Conservation (phyloP, 2,113 vertebrate species). For the Himantopus leucocephalus region DNA sequence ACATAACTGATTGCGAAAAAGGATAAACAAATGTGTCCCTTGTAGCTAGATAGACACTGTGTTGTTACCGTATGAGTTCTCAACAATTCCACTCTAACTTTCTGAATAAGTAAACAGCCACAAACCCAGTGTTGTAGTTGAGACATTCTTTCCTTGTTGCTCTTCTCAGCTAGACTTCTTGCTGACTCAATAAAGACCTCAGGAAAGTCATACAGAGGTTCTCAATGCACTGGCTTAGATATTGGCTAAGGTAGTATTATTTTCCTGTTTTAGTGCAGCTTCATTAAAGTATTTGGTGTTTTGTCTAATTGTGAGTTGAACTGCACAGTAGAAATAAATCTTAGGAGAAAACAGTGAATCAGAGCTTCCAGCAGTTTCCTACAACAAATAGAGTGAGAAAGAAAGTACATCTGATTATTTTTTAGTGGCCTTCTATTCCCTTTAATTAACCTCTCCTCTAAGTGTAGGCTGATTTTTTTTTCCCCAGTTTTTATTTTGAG, state of each 20-base stretch:
- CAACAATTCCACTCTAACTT: background rate
- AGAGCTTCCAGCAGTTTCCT: background rate
- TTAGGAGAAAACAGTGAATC: background rate
- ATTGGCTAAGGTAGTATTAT: background rate
- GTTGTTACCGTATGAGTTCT: background rate
- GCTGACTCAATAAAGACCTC: background rate
- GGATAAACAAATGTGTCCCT: background rate
- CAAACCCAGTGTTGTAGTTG: background rate
- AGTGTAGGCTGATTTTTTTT: too few species aligned
- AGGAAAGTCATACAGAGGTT: background rate
- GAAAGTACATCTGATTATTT: background rate
- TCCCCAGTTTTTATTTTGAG: background rate
- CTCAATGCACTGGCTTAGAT: background rate
- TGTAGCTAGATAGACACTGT: background rate
- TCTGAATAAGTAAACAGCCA: background rate
- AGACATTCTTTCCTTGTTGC: background rate
- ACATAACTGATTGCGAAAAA: background rate
- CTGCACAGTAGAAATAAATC: background rate
- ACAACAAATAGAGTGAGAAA: background rate
- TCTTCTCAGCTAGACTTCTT: background rate
- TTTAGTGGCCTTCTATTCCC: background rate
- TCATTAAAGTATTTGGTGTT: background rate
- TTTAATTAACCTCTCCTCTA: background rate
- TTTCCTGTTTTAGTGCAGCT: background rate
- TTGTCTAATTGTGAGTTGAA: background rate